Conservation (phyloP, 1,140 invertebrate genomes). For the Caerostris extrusa region DNA sequence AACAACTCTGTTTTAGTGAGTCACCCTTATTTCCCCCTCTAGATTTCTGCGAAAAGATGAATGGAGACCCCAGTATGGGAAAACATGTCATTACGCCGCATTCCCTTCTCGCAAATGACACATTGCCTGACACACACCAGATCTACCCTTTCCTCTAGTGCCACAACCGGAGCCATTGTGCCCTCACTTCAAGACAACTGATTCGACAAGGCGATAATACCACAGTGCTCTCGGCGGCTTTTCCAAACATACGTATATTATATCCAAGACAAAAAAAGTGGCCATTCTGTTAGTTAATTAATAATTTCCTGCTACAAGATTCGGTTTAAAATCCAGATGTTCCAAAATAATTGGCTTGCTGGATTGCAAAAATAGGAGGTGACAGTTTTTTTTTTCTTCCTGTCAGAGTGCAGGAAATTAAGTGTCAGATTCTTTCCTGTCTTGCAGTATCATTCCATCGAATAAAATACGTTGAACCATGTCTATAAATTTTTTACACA, state of each 20-base stretch:
- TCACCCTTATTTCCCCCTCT: not conserved
- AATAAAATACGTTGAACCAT: not conserved
- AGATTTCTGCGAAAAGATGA: not conserved
- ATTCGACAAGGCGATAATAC: conserved; percentile 10
- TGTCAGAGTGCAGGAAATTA: not conserved
- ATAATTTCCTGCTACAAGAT: conserved; percentile 1
- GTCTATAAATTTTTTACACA: too few relatives aligned
- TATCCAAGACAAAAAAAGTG: not conserved
- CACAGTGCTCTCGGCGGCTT: not conserved
- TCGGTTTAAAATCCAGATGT: not conserved
- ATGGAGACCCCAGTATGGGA: not conserved
- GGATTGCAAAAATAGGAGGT: not conserved
- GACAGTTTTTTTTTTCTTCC: not conserved
- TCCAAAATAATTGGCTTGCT: not conserved
- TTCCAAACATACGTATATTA: not conserved
- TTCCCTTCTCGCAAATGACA: not conserved
- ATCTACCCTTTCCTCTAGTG: not conserved
- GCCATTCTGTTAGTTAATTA: not conserved
- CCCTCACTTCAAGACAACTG: not conserved
- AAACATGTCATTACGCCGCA: conserved; percentile 1
- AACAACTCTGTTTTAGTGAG: not conserved
- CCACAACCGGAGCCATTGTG: not conserved
- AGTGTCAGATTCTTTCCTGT: not conserved
- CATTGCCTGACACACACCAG: conserved; percentile 10
- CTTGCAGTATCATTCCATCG: not conserved